A percentile compares a stretch with the other conserved stretches of the same genome.
These are phyloP conservation scores for Onychorhynchus coronatus DNA, from an alignment of 2,113 vertebrate species.

Conservation along the genomic window DNA sequence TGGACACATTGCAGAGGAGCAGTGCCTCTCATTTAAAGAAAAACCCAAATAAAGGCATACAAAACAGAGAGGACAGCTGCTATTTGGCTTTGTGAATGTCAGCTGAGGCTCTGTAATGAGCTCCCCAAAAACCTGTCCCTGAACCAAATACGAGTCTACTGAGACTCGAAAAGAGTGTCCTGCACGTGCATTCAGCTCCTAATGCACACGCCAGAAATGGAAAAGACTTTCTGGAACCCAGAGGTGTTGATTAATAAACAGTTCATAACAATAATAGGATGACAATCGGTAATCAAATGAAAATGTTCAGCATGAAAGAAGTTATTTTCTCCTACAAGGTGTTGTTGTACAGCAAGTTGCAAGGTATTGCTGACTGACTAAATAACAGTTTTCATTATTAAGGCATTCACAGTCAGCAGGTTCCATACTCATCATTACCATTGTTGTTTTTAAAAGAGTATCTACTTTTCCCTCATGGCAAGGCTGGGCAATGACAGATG, in stretches of 20 bases:
- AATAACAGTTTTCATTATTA: neutral
- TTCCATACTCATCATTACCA: neutral
- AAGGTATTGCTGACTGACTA: neutral
- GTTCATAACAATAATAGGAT: neutral
- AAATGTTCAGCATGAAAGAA: neutral
- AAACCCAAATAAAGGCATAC: neutral
- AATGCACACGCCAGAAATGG: neutral
- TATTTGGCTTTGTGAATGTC: neutral
- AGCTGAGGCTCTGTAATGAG: neutral
- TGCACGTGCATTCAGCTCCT: accelerated
- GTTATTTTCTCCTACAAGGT: neutral
- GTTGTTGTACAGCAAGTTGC: neutral
- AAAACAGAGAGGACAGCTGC: neutral
- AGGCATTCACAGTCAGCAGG: neutral
- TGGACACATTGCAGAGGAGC: neutral
- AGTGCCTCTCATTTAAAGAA: neutral
- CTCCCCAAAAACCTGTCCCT: neutral
- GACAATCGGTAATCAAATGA: neutral
- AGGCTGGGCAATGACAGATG: slow-evolving; percentile 40
- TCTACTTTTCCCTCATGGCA: slow-evolving; percentile 13
- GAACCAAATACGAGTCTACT: neutral
- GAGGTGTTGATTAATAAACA: neutral
- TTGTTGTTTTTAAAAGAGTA: neutral
- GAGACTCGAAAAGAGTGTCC: neutral
- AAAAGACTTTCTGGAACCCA: neutral